Conservation (phyloP, 2,888 invertebrate species). For the Pollenia amentaria region DNA sequence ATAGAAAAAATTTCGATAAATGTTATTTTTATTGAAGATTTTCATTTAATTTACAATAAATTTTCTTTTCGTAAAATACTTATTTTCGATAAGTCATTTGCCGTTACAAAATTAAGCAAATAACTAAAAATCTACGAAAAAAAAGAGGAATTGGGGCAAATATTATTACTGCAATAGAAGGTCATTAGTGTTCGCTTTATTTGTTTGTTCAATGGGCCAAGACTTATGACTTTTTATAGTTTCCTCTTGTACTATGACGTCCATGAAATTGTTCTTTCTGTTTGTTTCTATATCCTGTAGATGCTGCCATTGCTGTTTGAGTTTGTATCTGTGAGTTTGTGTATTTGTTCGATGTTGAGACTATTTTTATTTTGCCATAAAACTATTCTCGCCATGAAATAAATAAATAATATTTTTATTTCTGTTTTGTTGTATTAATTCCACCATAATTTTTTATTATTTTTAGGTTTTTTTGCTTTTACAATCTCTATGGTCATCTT, state of each 20-base stretch:
- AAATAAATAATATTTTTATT: slow-evolving; percentile 42
- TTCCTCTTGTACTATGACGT: slow-evolving; percentile 41
- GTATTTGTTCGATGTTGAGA: slow-evolving; percentile 8
- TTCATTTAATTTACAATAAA: too few species aligned
- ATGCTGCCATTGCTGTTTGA: background rate
- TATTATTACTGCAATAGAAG: slow-evolving; percentile 57
- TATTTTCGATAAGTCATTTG: too few species aligned
- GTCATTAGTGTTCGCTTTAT: slow-evolving; percentile 56
- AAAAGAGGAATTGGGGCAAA: slow-evolving; percentile 53
- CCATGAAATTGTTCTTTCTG: slow-evolving; percentile 12
- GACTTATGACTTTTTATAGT: slow-evolving; percentile 62
- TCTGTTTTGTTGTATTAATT: background rate
- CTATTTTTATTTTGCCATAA: slow-evolving; percentile 29
- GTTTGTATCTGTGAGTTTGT: background rate
- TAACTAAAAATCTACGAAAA: background rate
- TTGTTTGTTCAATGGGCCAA: slow-evolving; percentile 48
- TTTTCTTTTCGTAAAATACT: too few species aligned
- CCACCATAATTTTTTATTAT: slow-evolving; percentile 21
- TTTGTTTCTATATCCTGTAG: background rate
- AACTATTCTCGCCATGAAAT: slow-evolving; percentile 46
- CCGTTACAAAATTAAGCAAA: background rate
- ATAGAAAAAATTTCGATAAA: too few species aligned
- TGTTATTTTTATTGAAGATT: too few species aligned
- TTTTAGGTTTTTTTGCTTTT: slow-evolving; percentile 4
- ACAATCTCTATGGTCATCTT: background rate